Percentiles rank a stretch among this genome's conserved stretches.
Conservation (phyloP, 1,140 invertebrate genomes). For the Muscidifurax raptorellus region DNA sequence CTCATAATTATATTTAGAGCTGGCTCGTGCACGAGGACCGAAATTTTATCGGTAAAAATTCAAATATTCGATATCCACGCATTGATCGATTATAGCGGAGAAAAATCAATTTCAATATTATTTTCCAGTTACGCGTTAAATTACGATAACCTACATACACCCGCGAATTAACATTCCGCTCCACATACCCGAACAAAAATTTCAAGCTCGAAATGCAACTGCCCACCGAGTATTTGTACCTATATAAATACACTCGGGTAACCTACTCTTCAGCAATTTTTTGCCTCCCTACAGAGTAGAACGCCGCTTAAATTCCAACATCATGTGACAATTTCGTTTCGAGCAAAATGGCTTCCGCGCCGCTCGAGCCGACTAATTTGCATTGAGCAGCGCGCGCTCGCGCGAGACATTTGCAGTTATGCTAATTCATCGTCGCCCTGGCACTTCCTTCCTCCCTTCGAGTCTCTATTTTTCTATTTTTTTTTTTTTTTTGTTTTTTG, state of each 20-base stretch:
- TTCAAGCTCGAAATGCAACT: too few relatives aligned
- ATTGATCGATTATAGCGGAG: too few relatives aligned
- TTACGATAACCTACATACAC: too few relatives aligned
- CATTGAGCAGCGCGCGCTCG: slow-evolving; percentile 16
- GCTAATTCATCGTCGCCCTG: not conserved
- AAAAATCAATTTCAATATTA: too few relatives aligned
- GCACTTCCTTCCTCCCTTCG: not conserved
- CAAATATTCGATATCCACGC: too few relatives aligned
- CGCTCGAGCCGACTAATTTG: slow-evolving; percentile 20
- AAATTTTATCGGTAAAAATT: too few relatives aligned
- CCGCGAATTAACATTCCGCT: too few relatives aligned
- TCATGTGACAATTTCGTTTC: slow-evolving; percentile 32
- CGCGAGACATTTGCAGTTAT: slow-evolving; percentile 31
- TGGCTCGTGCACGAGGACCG: too few relatives aligned
- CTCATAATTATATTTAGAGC: too few relatives aligned
- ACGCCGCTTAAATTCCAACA: not conserved
- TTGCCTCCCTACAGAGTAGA: not conserved
- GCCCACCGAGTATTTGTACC: not conserved
- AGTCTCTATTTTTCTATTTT: not conserved
- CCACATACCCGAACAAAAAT: too few relatives aligned
- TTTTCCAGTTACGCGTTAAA: too few relatives aligned
- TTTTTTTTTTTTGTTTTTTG: not conserved
- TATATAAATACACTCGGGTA: not conserved
- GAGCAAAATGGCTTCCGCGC: slow-evolving; percentile 13
- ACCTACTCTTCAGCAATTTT: not conserved